Conservation (phyloP, 2,113 vertebrate species). For the Coturnix japonica region DNA sequence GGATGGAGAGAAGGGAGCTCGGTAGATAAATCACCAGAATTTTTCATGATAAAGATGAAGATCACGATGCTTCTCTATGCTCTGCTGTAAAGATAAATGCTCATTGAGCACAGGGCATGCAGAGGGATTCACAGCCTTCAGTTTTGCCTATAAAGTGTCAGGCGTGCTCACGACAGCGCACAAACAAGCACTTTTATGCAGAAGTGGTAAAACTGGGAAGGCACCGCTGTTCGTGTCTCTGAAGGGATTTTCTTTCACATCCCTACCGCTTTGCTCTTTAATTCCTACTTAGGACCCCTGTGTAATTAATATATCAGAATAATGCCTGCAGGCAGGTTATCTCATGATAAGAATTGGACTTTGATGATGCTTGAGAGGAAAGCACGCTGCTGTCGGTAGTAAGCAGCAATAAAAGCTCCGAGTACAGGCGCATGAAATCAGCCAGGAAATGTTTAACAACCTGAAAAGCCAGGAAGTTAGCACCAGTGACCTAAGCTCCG, state of each 20-base stretch:
- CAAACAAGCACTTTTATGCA: neutral
- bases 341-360: neutral
- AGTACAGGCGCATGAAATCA: neutral
- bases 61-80: accelerated
- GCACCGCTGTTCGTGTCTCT: neutral
- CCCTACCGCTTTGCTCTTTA: neutral
- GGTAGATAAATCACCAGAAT: neutral
- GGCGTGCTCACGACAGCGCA: accelerated
- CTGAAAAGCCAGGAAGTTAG: neutral
- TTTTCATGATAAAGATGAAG: neutral
- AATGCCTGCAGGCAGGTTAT: neutral
- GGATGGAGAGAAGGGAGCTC: neutral
- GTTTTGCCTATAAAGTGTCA: accelerated
- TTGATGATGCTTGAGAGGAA: neutral
- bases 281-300: accelerated
- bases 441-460: neutral
- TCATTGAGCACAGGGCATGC: accelerated
- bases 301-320: neutral
- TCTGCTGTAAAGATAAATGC: neutral
- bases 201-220: neutral
- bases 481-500: neutral
- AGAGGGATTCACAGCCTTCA: neutral
- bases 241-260: neutral
- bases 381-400: neutral
- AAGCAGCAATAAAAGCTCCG: neutral